Base-by-base conservation (phyloP, 1,140 invertebrate genomes). In the Temnothorax curvispinosus region DNA sequence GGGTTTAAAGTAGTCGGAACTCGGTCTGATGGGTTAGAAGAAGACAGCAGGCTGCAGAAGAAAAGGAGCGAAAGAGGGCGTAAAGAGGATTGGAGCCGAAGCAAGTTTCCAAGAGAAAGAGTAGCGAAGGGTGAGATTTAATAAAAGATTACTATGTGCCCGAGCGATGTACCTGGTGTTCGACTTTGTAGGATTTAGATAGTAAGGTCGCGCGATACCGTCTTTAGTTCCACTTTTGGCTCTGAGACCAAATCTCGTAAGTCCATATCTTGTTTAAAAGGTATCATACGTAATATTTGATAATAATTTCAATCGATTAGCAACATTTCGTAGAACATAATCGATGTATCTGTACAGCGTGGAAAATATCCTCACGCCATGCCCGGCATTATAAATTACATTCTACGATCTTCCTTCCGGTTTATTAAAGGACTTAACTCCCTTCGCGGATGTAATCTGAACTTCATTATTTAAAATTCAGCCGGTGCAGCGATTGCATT, bases 111-210 rank as follows among this genome's bases (percentile, higher is more conserved):
- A 38, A 27, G 50, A 54, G 52, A 77, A 85, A 64, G 69, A 56
- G 67, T 89, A 60, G 58, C 76, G 84, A 82, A 77, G 90, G 77
- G 67, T 85, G 86, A 92, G 90, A 93, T 92, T 92, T 93, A 92
- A 93, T 93, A 93, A 92, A 93, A 93, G 90, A 90, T 93, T 93
- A 86, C 86, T 82, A 69, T 69, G 65, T 76, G 74, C 75, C 85
- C 56, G 76, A 62, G 50, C 77, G 58, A 86, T 72, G 81, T 89
- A 87, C 50, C 85, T 54, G 86, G 56, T 76, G 77, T 58, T 69
- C 44, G 78, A 65, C 60, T 76, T 82, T 60, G 69, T 52, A 41
- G 85, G 60, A 74, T 44, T 89, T 75, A 74, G 77, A 72, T 77
- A 64, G 64, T 35, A 78, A 87, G 76, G 69, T 75, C 67, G 88